Evolutionary conservation across 2,113 vertebrate species (phyloP).

Genomic region (Larimichthys polyactis): DNA sequence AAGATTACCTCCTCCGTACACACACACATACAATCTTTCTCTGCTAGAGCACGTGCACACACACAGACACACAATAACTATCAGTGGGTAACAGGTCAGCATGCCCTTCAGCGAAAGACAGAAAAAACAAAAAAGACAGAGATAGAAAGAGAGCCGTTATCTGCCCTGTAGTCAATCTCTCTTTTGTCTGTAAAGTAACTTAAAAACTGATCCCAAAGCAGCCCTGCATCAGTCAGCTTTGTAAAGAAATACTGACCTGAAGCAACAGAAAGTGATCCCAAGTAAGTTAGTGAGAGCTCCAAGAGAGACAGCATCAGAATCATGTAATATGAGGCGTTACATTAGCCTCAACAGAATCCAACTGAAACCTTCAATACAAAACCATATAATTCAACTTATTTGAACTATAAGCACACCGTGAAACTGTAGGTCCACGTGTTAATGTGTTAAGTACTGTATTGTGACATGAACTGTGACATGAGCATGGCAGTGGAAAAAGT

Average conservation of each 20-base stretch:
- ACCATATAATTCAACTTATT: conserved; percentile 13
- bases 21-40: conserved; percentile 6
- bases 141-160: background rate
- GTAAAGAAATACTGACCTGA: conserved; percentile 8
- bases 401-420: background rate
- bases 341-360: conserved; percentile 14
- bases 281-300: background rate
- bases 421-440: background rate
- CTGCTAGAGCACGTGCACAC: background rate
- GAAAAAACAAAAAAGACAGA: background rate
- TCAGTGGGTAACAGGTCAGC: conserved; percentile 55
- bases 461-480: background rate
- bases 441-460: conserved; percentile 13
- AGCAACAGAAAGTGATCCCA: background rate
- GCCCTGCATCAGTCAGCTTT: background rate
- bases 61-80: conserved; percentile 22
- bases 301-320: background rate
- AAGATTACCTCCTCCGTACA: conserved; percentile 47
- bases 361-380: conserved; percentile 13
- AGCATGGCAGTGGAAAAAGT: background rate
- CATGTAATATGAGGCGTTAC: background rate
- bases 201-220: conserved; percentile 16
- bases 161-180: background rate
- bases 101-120: conserved; percentile 34
- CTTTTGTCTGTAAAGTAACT: conserved; percentile 7